Evolutionary conservation across 2,113 vertebrate species (phyloP), one percentile per base, ranked within the genome.

Genomic region (Odontesthes bonariensis): DNA sequence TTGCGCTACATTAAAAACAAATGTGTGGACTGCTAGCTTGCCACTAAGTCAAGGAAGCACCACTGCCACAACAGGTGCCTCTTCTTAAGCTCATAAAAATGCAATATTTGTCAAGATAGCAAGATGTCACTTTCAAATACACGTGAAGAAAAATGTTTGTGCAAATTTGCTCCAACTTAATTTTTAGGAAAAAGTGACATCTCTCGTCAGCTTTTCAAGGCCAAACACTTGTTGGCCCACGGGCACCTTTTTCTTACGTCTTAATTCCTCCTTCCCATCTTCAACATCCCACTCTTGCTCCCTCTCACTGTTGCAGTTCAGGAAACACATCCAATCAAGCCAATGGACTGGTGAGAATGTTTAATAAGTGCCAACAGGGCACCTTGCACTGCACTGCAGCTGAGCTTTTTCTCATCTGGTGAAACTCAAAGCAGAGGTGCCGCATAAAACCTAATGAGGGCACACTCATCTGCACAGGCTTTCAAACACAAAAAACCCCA

Each of bases 241-340:
- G 42, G 38, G 51, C 22, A 68, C 22, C 60, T 71, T 13, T 23
- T 44, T 16, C 22, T 69, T 40, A 10, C 23, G 31, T 20, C 5
- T 12, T 17, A 8, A 47, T 33, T 47, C 56, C 31, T 64, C n/a
- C 17, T 49, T 75, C 60, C 44, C 0, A 38, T 42, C 22, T 9
- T 3, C 8, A 6, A 9, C 12, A 0, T 2, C 23, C 33, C 8
- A 22, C 3, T 12, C 20, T 57, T 22, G 32, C 22, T 67, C 35
- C 54, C 38, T 81, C 74, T 81, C 27, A 51, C 38, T 69, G 33
- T 58, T 83, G 60, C 68, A 55, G 33, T 78, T 51, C 44, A 84
- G 52, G 74, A 79, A 81, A 76, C 54, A 80, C 65, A 55, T 81
- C 79, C 86, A 87, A 93, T 91, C 90, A 92, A 90, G 81, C 72